These are phyloP conservation scores for Achatina immaculata DNA, from an alignment of 1,140 invertebrate species.

Conservation along the genomic window DNA sequence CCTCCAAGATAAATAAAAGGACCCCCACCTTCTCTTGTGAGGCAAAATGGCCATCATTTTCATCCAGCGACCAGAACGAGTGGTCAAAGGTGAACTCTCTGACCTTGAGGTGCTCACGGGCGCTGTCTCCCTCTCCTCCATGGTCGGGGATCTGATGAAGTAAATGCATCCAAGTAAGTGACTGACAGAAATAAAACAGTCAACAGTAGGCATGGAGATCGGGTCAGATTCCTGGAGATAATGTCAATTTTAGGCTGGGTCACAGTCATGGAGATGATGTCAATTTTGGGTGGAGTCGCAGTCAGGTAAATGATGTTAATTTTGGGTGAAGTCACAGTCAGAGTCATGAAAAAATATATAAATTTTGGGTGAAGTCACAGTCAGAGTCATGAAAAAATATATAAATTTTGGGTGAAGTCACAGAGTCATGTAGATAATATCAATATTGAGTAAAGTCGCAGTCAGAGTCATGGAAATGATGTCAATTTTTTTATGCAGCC, in stretches of 20 bases:
- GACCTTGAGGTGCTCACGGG: constrained; percentile 79
- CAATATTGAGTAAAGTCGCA: too few relatives aligned
- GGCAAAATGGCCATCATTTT: constrained; percentile 80
- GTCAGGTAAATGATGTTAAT: neutral
- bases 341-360: neutral
- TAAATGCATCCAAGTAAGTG: constrained; percentile 18
- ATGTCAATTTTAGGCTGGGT: neutral
- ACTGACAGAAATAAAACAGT: neutral
- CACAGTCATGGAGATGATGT: neutral
- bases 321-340: neutral
- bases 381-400: too few relatives aligned
- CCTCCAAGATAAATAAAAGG: too few relatives aligned
- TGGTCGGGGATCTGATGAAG: constrained; percentile 75
- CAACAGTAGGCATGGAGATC: neutral
- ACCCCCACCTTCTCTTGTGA: constrained; percentile 81
- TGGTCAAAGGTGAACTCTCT: constrained; percentile 95
- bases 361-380: too few relatives aligned
- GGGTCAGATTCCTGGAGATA: neutral
- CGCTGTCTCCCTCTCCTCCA: constrained; percentile 72
- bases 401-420: too few relatives aligned
- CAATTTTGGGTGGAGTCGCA: neutral
- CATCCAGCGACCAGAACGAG: constrained; percentile 89
- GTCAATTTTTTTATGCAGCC: too few relatives aligned
- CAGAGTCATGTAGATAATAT: too few relatives aligned
- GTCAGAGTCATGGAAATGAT: too few relatives aligned